Conservation (phyloP, 2,113 vertebrate species). For the Thermophis baileyi region DNA sequence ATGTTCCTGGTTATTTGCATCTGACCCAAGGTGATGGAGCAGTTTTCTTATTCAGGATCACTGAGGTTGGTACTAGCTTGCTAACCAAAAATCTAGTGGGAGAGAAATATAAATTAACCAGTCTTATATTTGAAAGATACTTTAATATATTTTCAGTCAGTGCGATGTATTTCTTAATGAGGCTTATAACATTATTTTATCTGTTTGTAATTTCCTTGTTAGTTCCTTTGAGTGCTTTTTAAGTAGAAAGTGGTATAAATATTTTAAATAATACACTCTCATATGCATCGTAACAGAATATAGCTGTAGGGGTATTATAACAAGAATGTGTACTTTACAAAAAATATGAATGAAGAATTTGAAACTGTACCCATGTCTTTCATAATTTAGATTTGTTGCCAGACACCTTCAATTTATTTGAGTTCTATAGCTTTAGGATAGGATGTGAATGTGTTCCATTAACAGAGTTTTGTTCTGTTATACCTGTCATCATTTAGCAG, state of each 20-base stretch:
- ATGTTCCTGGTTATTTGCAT: not conserved
- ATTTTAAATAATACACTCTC: not conserved
- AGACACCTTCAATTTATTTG: conserved; percentile 17
- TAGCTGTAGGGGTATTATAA: conserved; percentile 36
- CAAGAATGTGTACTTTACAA: not conserved
- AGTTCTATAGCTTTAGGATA: conserved; percentile 42
- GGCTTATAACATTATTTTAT: not conserved
- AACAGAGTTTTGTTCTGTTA: conserved; percentile 49
- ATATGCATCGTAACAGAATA: conserved; percentile 31
- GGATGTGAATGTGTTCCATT: conserved; percentile 42
- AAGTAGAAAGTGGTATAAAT: not conserved
- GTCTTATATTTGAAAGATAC: conserved; percentile 18
- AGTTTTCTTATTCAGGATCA: conserved; percentile 46
- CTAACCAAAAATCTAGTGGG: conserved; percentile 49
- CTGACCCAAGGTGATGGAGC: conserved; percentile 9
- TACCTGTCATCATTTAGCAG: not conserved
- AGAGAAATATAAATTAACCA: conserved; percentile 38
- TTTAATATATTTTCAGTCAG: not conserved
- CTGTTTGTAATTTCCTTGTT: not conserved
- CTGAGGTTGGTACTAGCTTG: conserved; percentile 49
- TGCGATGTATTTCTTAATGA: not conserved
- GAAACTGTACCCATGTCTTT: conserved; percentile 18
- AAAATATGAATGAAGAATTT: conserved; percentile 24
- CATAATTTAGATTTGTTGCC: not conserved
- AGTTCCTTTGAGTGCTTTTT: not conserved